Evolutionary conservation across 1,140 invertebrate genomes (phyloP), one percentile per base, ranked within the genome.

Genomic region (Listronotus bonariensis): DNA sequence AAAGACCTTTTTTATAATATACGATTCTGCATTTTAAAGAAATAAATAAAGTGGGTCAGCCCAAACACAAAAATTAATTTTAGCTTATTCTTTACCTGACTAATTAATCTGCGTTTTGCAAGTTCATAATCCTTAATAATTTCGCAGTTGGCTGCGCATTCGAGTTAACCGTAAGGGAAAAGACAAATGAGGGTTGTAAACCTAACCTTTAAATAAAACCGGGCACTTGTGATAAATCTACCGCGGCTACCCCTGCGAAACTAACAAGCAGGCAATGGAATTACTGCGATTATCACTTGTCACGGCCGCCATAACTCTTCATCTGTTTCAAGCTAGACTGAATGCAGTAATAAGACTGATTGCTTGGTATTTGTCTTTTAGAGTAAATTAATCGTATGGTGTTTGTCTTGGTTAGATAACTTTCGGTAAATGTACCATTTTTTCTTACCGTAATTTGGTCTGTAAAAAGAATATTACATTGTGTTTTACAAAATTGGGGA

Each of bases 271-370:
- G 57, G 56, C 65, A 60, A 67, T 67, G 65, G 57, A 67, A 67
- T 67, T 67, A 67, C 48, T 17, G 57, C 65, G 65, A 67, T 67
- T 67, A 67, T 67, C 65, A 60, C 65, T 59, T 67, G 65, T 67
- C 65, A 60, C 56, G 56, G 51, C 41, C 36, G 41, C 52, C 56
- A 67, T 67, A 67, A 67, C 65, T 67, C 65, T 67, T 67, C 65
- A 67, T 67, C 65, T 60, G 55, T 67, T 67, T 51, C 56, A 46
- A 64, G 61, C 52, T 49, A 46, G 52, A 49, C 61, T 55, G 42
- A 40, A 64, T 51, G 61, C 61, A 57, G 59, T 51, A 51, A 53
- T 45, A 62, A 62, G 59, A 53, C 59, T 31, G 59, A 62, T 62
- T 53, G 55, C 14, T 11, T 12, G 15, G 15, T 14, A 41, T 55